These are phyloP conservation scores for Chrysocyon brachyurus DNA, from an alignment of 2,797 vertebrate species.

Conservation along the genomic window DNA sequence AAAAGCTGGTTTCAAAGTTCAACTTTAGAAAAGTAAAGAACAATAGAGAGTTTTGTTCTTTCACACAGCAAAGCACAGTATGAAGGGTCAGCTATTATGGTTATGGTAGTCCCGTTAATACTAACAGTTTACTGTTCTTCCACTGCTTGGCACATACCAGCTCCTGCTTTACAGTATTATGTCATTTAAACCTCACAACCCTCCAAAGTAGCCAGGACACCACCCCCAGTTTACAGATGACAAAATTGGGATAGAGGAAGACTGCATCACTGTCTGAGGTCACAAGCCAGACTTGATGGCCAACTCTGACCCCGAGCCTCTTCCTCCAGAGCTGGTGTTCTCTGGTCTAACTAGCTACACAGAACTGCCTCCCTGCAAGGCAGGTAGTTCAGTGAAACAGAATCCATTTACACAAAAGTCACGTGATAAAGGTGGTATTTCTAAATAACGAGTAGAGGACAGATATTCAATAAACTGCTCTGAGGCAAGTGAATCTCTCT, in stretches of 20 bases:
- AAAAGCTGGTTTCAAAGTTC: slow-evolving; percentile 24
- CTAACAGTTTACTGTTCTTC: not conserved
- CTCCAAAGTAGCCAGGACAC: not conserved
- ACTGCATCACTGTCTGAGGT: not conserved
- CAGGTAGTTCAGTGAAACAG: not conserved
- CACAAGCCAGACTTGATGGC: not conserved
- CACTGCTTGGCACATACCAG: not conserved
- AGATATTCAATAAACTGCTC: not conserved
- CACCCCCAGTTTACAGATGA: not conserved
- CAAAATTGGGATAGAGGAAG: not conserved
- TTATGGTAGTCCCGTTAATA: not conserved
- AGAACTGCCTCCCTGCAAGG: not conserved
- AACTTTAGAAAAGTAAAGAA: slow-evolving; percentile 41
- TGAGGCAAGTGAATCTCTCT: not conserved
- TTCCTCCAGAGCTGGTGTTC: not conserved
- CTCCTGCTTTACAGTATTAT: not conserved
- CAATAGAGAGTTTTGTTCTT: not conserved
- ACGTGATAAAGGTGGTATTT: not conserved
- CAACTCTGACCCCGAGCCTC: not conserved
- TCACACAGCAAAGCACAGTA: not conserved
- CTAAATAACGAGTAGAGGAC: not conserved
- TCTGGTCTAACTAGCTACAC: not conserved
- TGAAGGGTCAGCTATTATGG: not conserved
- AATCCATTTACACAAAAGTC: not conserved
- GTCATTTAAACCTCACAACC: not conserved